Evolutionary conservation across 2,113 vertebrate species (phyloP), one percentile per base, ranked within the genome.

Genomic region (Mugil cephalus): DNA sequence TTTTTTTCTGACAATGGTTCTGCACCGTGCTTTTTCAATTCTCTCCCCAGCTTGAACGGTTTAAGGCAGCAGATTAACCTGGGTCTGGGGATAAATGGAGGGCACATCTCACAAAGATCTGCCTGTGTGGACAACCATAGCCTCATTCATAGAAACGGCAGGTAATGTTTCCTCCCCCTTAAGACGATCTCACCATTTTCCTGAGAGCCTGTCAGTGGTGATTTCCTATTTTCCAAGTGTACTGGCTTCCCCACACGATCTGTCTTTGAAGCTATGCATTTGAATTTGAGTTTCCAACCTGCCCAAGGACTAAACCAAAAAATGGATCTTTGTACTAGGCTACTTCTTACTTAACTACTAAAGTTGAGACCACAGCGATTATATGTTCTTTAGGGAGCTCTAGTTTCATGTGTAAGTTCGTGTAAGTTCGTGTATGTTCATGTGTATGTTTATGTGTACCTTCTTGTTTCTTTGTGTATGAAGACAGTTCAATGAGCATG

Each of bases 181-280:
- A 43, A 66, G n/a, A 65, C 46, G 3, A 35, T 46, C 55, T 77
- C 56, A 39, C 40, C 1, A 15, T 62, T 24, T 56, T 61, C 55
- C 15, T 65, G 30, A 73, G 62, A 14, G 54, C 36, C 75, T 73
- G 71, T 84, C 81, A 54, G 35, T 12, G 69, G 52, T 77, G 51
- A 76, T 77, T 85, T 79, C 87, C 81, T 79, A 21, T 12, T 47
- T 47, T 69, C 56, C 48, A 58, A 7, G 4, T 30, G 43, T 48
- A 15, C 50, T 24, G 48, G 51, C 45, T 24, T 11, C 69, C 69
- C 24, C 50, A 52, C 45, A 64, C 34, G 58, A 51, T 18, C 6
- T 19, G n/a, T 53, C 24, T 84, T 59, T 75, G 60, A 79, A 70
- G 46, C 52, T 45, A 19, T 21, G 72, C 42, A 48, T 71, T 42